Conservation (phyloP, 2,888 invertebrate species). For the Stenichneumon culpator region DNA sequence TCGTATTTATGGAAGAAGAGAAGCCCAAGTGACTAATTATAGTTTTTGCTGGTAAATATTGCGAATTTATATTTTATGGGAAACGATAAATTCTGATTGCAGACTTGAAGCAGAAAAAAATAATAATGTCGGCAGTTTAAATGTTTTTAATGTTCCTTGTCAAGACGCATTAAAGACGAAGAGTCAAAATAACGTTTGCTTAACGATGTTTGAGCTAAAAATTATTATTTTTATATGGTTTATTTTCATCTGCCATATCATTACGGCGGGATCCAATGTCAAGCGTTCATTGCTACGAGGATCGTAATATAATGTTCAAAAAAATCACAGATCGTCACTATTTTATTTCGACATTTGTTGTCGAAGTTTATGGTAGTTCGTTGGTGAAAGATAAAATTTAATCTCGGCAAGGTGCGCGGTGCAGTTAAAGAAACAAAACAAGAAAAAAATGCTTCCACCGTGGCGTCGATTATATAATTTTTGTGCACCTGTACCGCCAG, state of each 20-base stretch:
- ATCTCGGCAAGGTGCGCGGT: conserved; percentile 42
- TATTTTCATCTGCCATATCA: neutral
- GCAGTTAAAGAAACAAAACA: neutral
- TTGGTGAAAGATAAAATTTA: conserved; percentile 26
- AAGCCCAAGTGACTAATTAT: too few species aligned
- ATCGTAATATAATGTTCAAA: neutral
- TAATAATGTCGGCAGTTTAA: neutral
- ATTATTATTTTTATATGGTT: neutral
- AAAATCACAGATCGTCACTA: neutral
- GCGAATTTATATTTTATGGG: neutral
- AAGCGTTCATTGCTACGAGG: neutral
- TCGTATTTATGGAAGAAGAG: neutral
- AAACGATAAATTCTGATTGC: neutral
- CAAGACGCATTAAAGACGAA: neutral
- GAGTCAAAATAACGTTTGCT: neutral
- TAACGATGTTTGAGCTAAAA: neutral
- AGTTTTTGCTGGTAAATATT: conserved; percentile 6
- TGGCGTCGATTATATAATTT: conserved; percentile 53
- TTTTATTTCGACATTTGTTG: conserved; percentile 26
- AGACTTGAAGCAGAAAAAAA: neutral
- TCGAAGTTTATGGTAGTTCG: neutral
- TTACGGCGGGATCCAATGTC: neutral
- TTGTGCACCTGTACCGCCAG: conserved; percentile 52
- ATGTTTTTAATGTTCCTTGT: neutral
- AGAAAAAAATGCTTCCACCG: neutral